Conservation (phyloP, 2,888 invertebrate species). For the Barypeithes pellucidus region DNA sequence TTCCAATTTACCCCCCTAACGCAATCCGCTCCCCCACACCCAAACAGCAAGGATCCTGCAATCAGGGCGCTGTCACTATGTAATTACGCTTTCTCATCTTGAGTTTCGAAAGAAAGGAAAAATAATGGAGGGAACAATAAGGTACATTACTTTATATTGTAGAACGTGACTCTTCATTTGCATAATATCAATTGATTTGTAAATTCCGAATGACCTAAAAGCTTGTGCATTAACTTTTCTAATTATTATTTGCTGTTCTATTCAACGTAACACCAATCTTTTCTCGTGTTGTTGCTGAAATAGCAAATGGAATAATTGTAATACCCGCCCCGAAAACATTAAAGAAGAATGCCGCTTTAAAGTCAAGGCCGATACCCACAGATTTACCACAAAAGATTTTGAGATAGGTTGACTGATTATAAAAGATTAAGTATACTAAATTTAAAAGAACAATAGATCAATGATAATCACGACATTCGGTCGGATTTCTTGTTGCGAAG, state of each 20-base stretch:
- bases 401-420: slow-evolving; percentile 32
- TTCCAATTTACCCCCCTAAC: slow-evolving; percentile 26
- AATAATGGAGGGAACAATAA: slow-evolving; percentile 27
- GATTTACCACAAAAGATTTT: slow-evolving; percentile 33
- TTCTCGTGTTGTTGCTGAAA: slow-evolving; percentile 37
- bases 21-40: slow-evolving; percentile 13
- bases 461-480: slow-evolving; percentile 28
- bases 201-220: slow-evolving; percentile 30
- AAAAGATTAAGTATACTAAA: slow-evolving; percentile 31
- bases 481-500: slow-evolving; percentile 13
- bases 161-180: slow-evolving; percentile 35
- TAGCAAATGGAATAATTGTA: slow-evolving; percentile 39
- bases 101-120: slow-evolving; percentile 22
- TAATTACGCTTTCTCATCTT: slow-evolving; percentile 33
- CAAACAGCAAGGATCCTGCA: slow-evolving; percentile 23
- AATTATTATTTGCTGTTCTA: slow-evolving; percentile 38
- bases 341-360: slow-evolving; percentile 38
- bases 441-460: slow-evolving; percentile 38
- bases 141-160: slow-evolving; percentile 34
- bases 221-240: slow-evolving; percentile 41
- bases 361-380: slow-evolving; percentile 40
- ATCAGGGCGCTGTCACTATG: slow-evolving; percentile 37
- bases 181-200: slow-evolving; percentile 48
- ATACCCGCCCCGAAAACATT: slow-evolving; percentile 44
- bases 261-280: slow-evolving; percentile 20